These are phyloP conservation scores for Hemibagrus wyckioides DNA, from an alignment of 2,113 vertebrate genomes.

Conservation along the genomic window DNA sequence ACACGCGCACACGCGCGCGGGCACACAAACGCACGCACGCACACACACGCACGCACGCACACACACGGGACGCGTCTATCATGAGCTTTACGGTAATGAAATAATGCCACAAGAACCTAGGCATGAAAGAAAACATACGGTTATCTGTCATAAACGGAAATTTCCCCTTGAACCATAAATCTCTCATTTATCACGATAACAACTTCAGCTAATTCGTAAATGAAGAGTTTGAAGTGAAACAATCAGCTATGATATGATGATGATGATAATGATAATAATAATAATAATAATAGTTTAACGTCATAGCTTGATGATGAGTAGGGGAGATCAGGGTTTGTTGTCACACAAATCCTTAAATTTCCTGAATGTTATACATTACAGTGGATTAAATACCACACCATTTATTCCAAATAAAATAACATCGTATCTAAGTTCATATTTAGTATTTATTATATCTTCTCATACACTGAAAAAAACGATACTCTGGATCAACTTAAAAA, in stretches of 20 bases:
- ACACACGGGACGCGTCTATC: not conserved
- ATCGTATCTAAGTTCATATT: too few relatives aligned
- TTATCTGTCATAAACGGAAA: not conserved
- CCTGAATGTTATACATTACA: not conserved
- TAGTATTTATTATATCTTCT: too few relatives aligned
- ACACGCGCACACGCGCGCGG: not conserved
- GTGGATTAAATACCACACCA: not conserved
- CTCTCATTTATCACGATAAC: not conserved
- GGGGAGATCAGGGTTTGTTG: not conserved
- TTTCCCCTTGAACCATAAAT: not conserved
- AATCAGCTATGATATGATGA: not conserved
- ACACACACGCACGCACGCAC: not conserved
- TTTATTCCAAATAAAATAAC: too few relatives aligned
- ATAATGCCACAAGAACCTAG: not conserved
- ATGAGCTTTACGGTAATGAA: not conserved
- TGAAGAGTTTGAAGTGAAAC: not conserved
- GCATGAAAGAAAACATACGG: not conserved
- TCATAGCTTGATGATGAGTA: not conserved
- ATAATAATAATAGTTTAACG: not conserved
- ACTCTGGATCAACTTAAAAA: too few relatives aligned
- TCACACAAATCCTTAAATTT: not conserved
- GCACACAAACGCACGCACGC: not conserved
- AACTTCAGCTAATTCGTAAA: not conserved
- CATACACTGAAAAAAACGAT: too few relatives aligned
- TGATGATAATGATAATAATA: not conserved